Evolutionary conservation across 2,888 invertebrate species (phyloP).

Genomic region (Entomobrya proxima): DNA sequence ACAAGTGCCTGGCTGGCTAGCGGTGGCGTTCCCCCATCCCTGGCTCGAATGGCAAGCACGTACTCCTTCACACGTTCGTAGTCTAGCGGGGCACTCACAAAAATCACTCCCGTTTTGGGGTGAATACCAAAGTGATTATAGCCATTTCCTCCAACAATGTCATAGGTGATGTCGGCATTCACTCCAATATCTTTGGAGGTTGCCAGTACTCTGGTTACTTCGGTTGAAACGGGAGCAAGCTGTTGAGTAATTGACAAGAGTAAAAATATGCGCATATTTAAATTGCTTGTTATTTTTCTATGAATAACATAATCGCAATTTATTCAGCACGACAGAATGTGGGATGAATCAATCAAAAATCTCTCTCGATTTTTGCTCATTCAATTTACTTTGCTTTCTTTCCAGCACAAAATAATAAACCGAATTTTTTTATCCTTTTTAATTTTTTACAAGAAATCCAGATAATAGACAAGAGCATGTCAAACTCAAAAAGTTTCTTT

Average conservation of each 20-base stretch:
- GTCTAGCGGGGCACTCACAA: slow-evolving; percentile 88
- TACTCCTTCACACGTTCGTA: slow-evolving; percentile 92
- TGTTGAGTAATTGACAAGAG: slow-evolving; percentile 25
- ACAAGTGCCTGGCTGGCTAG: slow-evolving; percentile 91
- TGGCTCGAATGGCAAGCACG: slow-evolving; percentile 91
- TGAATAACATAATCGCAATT: neutral
- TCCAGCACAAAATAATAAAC: no score
- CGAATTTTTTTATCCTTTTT: no score
- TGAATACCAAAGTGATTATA: slow-evolving; percentile 90
- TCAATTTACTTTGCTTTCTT: no score
- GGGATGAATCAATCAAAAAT: no score
- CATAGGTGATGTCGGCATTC: slow-evolving; percentile 94
- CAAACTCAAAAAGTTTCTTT: no score
- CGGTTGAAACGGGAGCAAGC: slow-evolving; percentile 86
- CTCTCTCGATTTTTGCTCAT: no score
- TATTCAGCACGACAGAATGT: no score
- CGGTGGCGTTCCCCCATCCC: slow-evolving; percentile 92
- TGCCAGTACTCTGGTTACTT: slow-evolving; percentile 90
- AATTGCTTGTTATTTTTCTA: neutral
- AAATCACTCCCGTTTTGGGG: slow-evolving; percentile 83
- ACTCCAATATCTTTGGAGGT: slow-evolving; percentile 94
- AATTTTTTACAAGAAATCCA: no score
- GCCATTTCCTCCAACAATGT: slow-evolving; percentile 91
- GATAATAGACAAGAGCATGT: no score
- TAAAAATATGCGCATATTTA: slow-evolving; percentile 10